Evolutionary conservation across 2,888 invertebrate species (phyloP).

Genomic region (Oxystoma pomonae): DNA sequence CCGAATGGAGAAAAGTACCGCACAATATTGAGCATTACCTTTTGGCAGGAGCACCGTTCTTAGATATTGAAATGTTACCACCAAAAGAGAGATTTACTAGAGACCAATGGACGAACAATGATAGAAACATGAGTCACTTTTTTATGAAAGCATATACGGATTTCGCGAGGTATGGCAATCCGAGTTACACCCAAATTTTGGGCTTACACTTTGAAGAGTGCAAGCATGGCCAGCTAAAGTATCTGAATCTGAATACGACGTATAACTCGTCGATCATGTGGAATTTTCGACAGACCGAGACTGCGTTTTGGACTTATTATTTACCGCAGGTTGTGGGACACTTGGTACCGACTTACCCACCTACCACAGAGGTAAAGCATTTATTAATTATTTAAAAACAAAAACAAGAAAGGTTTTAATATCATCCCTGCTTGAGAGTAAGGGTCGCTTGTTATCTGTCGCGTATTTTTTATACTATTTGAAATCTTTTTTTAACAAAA

Average conservation of each 20-base stretch:
- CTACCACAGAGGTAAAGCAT: slow-evolving; percentile 82
- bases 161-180: slow-evolving; percentile 84
- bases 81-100: slow-evolving; percentile 64
- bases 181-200: slow-evolving; percentile 78
- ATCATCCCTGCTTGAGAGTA: too few relatives aligned
- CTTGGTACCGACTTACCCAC: slow-evolving; percentile 82
- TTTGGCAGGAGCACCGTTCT: slow-evolving; percentile 84
- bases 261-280: slow-evolving; percentile 78
- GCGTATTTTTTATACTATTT: too few relatives aligned
- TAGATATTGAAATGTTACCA: slow-evolving; percentile 87
- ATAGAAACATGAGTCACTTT: slow-evolving; percentile 91
- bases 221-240: slow-evolving; percentile 71
- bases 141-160: slow-evolving; percentile 88
- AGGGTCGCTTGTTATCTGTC: too few relatives aligned
- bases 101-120: slow-evolving; percentile 82
- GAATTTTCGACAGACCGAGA: slow-evolving; percentile 85
- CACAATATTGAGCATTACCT: slow-evolving; percentile 79
- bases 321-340: slow-evolving; percentile 82
- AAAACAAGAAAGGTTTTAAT: too few relatives aligned
- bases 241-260: slow-evolving; percentile 85
- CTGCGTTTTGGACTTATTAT: slow-evolving; percentile 89
- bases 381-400: slow-evolving; percentile 9
- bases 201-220: slow-evolving; percentile 82
- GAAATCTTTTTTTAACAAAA: too few relatives aligned
- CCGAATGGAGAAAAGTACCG: slow-evolving; percentile 71